These are phyloP conservation scores for Mechanitis mazaeus DNA, from an alignment of 2,888 invertebrate genomes.

Conservation along the genomic window DNA sequence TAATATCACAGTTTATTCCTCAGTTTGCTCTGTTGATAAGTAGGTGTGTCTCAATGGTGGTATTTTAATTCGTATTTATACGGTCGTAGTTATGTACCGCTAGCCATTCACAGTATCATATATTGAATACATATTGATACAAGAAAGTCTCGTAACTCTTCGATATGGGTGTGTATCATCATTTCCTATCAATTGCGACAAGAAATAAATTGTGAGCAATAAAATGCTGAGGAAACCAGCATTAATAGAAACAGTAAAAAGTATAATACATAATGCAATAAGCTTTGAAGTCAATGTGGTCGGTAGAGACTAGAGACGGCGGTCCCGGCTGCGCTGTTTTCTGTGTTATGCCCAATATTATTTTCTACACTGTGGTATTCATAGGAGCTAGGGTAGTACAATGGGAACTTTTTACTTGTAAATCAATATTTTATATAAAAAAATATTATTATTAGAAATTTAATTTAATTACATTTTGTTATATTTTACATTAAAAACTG, in stretches of 20 bases:
- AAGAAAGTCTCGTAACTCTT: conserved; percentile 16
- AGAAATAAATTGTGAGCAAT: conserved; percentile 27
- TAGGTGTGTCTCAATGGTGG: background rate
- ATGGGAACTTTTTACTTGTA: too few relatives aligned
- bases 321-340: conserved; percentile 1
- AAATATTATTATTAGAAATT: too few relatives aligned
- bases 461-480: too few relatives aligned
- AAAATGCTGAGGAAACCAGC: conserved; percentile 26
- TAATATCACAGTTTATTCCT: background rate
- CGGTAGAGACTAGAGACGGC: conserved; percentile 3
- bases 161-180: conserved; percentile 20
- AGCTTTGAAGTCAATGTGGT: conserved; percentile 22
- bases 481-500: too few relatives aligned
- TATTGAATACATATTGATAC: conserved; percentile 1
- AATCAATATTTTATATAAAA: too few relatives aligned
- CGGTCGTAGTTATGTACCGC: background rate
- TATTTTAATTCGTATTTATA: background rate
- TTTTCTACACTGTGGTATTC: background rate
- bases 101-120: conserved; percentile 1
- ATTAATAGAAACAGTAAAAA: conserved; percentile 28
- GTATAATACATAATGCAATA: conserved; percentile 27
- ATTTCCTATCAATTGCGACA: conserved; percentile 23
- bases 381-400: background rate
- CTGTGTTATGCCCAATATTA: background rate
- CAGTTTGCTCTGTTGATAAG: background rate